phyloP scores from a whole-genome alignment of 2,797 vertebrate species.

The Odontamblyopus lacepedii region DNA sequence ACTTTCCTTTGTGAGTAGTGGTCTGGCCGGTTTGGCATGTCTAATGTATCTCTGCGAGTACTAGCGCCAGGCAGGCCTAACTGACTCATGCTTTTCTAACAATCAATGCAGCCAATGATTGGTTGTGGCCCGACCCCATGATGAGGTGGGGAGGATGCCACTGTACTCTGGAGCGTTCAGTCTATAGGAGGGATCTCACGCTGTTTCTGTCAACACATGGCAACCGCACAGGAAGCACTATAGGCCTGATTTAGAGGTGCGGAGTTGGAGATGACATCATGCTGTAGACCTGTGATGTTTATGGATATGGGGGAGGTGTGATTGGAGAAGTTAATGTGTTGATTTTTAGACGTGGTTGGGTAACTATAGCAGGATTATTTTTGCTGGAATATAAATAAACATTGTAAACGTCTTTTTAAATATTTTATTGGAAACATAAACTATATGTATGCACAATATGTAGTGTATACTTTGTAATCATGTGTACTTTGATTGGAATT shows the following conservation, averaged over 20 bases:
- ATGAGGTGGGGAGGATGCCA: constrained; percentile 57
- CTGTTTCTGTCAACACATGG: constrained; percentile 30
- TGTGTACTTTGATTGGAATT: too few species aligned
- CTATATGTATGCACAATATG: too few species aligned
- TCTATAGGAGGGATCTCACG: constrained; percentile 14
- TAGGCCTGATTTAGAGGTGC: constrained; percentile 31
- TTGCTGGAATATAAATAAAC: neutral
- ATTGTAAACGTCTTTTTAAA: neutral
- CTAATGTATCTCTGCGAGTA: constrained; percentile 9
- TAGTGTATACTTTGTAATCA: too few species aligned
- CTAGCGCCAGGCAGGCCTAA: constrained; percentile 1
- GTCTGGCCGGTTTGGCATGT: constrained; percentile 42
- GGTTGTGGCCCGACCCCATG: constrained; percentile 56
- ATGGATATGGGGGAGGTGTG: neutral
- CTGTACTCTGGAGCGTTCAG: constrained; percentile 50
- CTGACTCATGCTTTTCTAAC: constrained; percentile 61
- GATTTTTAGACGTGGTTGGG: neutral
- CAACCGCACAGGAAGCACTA: constrained; percentile 22
- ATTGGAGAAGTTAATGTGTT: neutral
- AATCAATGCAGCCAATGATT: constrained; percentile 66
- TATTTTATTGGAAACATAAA: neutral
- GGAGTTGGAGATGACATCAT: neutral
- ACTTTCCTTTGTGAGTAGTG: constrained; percentile 15
- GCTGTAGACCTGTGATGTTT: neutral
- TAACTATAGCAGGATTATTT: neutral